phyloP scores from a whole-genome alignment of 2,113 vertebrate genomes.

The Piprites chloris region DNA sequence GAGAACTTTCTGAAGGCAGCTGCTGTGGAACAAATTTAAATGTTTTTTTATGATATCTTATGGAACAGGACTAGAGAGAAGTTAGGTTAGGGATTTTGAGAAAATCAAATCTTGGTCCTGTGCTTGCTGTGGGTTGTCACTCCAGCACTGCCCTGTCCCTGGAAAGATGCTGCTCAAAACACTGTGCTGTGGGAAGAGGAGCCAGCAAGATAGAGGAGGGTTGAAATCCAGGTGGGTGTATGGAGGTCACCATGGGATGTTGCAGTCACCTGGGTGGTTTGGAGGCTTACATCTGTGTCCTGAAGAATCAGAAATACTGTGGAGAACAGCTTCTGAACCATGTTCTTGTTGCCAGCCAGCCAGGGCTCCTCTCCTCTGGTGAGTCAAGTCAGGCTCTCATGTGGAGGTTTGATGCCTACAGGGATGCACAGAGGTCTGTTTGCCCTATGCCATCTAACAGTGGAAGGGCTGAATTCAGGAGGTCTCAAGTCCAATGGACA shows the following conservation, averaged over 20 bases:
- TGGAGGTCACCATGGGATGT: not conserved
- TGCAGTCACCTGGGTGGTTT: not conserved
- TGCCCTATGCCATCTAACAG: not conserved
- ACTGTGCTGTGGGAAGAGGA: not conserved
- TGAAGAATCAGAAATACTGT: not conserved
- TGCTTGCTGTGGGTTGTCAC: not conserved
- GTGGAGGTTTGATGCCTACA: fast-evolving
- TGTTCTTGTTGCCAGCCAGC: not conserved
- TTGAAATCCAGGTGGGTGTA: fast-evolving
- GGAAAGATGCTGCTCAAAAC: not conserved
- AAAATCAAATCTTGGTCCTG: not conserved
- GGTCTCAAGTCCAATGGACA: not conserved
- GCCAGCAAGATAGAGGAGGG: not conserved
- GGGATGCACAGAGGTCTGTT: not conserved
- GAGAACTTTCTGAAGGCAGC: not conserved
- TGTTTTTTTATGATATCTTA: not conserved
- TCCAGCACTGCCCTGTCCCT: not conserved
- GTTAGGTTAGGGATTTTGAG: not conserved
- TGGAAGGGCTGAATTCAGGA: not conserved
- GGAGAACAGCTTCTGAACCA: not conserved
- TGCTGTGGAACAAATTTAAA: conserved; percentile 2
- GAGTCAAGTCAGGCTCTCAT: fast-evolving
- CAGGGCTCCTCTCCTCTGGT: not conserved
- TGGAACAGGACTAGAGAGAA: not conserved
- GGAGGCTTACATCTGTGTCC: not conserved